These are phyloP conservation scores for Athripsodes cinereus DNA, from an alignment of 2,888 invertebrate species.

Conservation along the genomic window DNA sequence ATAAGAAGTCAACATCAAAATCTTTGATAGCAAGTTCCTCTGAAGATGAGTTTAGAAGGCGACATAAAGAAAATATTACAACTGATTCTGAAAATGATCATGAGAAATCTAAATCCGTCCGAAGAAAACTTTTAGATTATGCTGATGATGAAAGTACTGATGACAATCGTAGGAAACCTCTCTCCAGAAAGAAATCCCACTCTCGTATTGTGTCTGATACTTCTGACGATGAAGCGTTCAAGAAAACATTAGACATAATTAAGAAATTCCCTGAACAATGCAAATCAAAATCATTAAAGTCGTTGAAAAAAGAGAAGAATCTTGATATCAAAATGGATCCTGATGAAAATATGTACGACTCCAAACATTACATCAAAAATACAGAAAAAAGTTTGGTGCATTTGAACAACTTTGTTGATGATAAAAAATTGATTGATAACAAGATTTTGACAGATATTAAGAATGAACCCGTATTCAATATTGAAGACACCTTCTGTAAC, in stretches of 20 bases:
- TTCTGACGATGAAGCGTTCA: slow-evolving; percentile 62
- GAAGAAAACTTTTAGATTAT: slow-evolving; percentile 41
- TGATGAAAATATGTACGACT: slow-evolving; percentile 21
- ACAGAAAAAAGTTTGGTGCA: slow-evolving; percentile 9
- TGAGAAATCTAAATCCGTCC: slow-evolving; percentile 45
- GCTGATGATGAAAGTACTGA: slow-evolving; percentile 41
- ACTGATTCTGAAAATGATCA: slow-evolving; percentile 47
- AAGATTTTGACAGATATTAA: slow-evolving; percentile 15
- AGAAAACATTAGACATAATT: slow-evolving; percentile 46
- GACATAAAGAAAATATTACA: slow-evolving; percentile 43
- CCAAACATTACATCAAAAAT: slow-evolving; percentile 26
- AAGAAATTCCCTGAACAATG: slow-evolving; percentile 38
- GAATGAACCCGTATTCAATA: slow-evolving; percentile 17
- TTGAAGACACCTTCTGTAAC: slow-evolving; percentile 7
- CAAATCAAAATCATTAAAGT: slow-evolving; percentile 35
- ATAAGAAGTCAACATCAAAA: slow-evolving; percentile 37
- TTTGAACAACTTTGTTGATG: slow-evolving; percentile 8
- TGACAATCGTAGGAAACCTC: slow-evolving; percentile 49
- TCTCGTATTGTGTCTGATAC: slow-evolving; percentile 74
- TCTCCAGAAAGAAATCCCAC: slow-evolving; percentile 60
- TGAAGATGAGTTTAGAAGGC: slow-evolving; percentile 45
- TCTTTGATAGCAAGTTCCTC: slow-evolving; percentile 50
- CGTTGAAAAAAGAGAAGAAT: slow-evolving; percentile 29
- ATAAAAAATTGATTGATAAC: slow-evolving; percentile 15
- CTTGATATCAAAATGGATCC: slow-evolving; percentile 24